phyloP scores from a whole-genome alignment of 2,113 vertebrate genomes.

The Phainopepla nitens region DNA sequence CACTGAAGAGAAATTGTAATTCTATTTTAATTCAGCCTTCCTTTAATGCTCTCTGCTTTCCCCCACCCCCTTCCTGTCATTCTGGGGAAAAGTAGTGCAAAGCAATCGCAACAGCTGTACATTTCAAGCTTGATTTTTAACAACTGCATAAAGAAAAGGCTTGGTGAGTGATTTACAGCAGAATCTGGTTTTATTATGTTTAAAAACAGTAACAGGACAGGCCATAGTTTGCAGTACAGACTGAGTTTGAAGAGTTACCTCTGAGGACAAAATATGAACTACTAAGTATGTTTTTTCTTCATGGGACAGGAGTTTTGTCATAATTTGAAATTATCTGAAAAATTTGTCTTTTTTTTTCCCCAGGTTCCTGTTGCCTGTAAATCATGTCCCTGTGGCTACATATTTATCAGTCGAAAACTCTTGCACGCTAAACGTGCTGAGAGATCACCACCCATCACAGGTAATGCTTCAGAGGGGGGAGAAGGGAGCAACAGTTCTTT shows the following conservation, averaged over 20 bases:
- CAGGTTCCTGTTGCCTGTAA: conserved; percentile 98
- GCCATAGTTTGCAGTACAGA: background rate
- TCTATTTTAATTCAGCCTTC: background rate
- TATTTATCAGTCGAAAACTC: conserved; percentile 97
- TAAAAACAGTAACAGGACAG: background rate
- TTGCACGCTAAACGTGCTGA: conserved; percentile 90
- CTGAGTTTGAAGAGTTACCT: background rate
- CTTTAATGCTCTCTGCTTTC: background rate
- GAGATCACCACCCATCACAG: conserved; percentile 81
- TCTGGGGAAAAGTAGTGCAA: background rate
- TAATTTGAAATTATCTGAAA: background rate
- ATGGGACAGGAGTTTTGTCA: background rate
- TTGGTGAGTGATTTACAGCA: background rate
- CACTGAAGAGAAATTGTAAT: background rate
- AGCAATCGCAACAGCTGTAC: background rate
- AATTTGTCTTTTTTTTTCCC: background rate
- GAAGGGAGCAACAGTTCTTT: background rate
- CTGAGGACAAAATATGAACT: background rate
- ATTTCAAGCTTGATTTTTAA: background rate
- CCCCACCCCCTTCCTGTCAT: background rate
- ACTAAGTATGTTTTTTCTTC: background rate
- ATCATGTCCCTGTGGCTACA: conserved; percentile 93
- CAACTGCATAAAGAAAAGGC: background rate
- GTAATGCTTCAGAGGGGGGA: conserved; percentile 49
- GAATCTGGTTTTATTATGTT: background rate